Evolutionary conservation across 2,888 invertebrate species (phyloP), one percentile per base, ranked within the genome.

Genomic region (Cylindroiulus punctatus): DNA sequence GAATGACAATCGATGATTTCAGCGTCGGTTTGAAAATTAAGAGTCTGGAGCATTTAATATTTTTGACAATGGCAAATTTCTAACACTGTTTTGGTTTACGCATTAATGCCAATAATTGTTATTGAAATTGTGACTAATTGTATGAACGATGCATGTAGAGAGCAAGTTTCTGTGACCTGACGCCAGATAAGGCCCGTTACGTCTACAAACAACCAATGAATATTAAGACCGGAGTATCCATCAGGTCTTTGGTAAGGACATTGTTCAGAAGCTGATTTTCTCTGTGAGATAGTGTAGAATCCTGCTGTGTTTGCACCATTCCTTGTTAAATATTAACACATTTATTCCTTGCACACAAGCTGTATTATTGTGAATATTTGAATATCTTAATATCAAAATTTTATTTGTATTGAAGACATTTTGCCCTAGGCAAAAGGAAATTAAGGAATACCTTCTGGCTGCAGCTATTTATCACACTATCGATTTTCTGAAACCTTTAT

Each of bases 161-260:
- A 44, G 86, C 87, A 57, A 87, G 87, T 85, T 87, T 87, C 81
- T 87, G 87, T 86, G 87, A 87, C 86, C 86, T 87, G 86, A 84
- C 86, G 44, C 85, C 82, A 81, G 36, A 85, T 47, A 86, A 87
- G 22, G 87, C 86, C 65, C 42, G 26, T 84, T 86, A 76, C 44
- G 76, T 8, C 86, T 85, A 57, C 84, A 57, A 19, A 52, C 52
- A 85, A 14, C 85, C 26, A 40, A 30, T 76, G 85, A 81, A 81
- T 87, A 52, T 87, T 40, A 47, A 36, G 44, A 87, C 87, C 22
- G 87, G 87, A 84, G 86, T 87, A 17, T 87, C 87, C 81, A 86
- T 87, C 42, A 83, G 84, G 85, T 85, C 76, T 36, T 86, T 87
- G 87, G 87, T 87, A 87, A 87, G 87, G 65, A 83, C 17, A 32